Evolutionary conservation across 2,113 vertebrate species (phyloP).

Genomic region (Caretta caretta): DNA sequence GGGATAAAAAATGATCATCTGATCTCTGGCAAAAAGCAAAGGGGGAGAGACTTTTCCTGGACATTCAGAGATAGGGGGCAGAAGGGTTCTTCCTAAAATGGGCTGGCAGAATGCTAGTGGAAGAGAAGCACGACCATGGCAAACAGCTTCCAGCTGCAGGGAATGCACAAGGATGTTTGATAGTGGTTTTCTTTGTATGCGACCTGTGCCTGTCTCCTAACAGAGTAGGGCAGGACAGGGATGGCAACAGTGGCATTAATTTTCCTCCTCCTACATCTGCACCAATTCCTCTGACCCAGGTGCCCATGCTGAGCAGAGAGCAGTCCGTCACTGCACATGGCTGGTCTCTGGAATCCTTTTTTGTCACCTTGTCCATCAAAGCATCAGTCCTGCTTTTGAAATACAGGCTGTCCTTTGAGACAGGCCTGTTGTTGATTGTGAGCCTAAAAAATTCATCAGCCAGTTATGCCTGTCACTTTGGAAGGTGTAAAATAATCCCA

Average conservation of each 20-base stretch:
- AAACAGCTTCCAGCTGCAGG: neutral
- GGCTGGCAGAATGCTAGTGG: neutral
- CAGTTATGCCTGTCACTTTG: neutral
- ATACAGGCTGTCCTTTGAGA: neutral
- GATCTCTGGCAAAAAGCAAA: neutral
- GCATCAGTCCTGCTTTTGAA: neutral
- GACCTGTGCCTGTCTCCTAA: neutral
- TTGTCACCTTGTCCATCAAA: neutral
- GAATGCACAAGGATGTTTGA: neutral
- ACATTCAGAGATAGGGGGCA: neutral
- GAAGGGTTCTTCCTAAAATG: neutral
- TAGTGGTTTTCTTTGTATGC: neutral
- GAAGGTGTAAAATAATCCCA: neutral
- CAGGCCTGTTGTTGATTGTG: neutral
- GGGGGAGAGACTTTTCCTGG: neutral
- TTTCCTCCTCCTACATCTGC: neutral
- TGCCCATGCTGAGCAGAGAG: neutral
- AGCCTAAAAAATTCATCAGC: neutral
- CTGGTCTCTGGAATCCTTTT: neutral
- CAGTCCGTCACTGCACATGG: neutral
- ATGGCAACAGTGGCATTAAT: neutral
- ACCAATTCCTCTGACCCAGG: neutral
- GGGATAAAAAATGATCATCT: neutral
- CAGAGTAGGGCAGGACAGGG: fast-evolving
- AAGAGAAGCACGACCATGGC: neutral